Base-by-base conservation (phyloP, 2,888 invertebrate genomes). In the Calliphora vomitoria region DNA sequence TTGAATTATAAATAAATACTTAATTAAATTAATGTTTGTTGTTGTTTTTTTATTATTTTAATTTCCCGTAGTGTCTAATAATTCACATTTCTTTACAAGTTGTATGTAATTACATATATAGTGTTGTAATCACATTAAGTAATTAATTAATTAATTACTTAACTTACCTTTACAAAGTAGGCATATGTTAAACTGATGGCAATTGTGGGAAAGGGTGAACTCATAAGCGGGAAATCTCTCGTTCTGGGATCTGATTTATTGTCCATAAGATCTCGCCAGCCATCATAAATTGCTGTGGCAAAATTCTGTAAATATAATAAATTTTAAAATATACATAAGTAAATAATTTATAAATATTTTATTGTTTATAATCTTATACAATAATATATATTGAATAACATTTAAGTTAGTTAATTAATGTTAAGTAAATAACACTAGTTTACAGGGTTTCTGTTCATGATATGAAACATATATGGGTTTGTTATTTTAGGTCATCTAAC, bases 231-330 rank as follows among this genome's bases (percentile, higher is more conserved):
- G 96, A 97, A 98, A 91, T 95, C 95, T 90, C 96, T 96, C 83
- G 97, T 97, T 90, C 98, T 95, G 47, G 96, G 96, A 94, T 98
- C 97, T 92, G 97, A 97, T 94, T 96, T 96, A 92, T 97, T 97
- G 93, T 97, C 96, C 97, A 97, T 97, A 85, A 97, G 92, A 92
- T 97, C 97, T 90, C 93, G 93, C 94, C 94, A 94, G 88, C 93
- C 94, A 89, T 93, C 92, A 89, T 93, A 94, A 88, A 94, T 91
- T 90, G 91, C 90, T 91, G 92, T 91, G 89, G 93, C 91, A 88
- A 91, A 92, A 88, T 92, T 91, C 94, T 94, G 90, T 58, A 89
- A 87, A 78, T 76, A 85, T 86, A 87, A 18, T 82, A 66, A 89
- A 82, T n/a, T 8, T 60, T 75, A 44, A 44, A 58, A 11, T 20